Base-by-base conservation (phyloP, 2,797 vertebrate species). In the Liparis tanakae region DNA sequence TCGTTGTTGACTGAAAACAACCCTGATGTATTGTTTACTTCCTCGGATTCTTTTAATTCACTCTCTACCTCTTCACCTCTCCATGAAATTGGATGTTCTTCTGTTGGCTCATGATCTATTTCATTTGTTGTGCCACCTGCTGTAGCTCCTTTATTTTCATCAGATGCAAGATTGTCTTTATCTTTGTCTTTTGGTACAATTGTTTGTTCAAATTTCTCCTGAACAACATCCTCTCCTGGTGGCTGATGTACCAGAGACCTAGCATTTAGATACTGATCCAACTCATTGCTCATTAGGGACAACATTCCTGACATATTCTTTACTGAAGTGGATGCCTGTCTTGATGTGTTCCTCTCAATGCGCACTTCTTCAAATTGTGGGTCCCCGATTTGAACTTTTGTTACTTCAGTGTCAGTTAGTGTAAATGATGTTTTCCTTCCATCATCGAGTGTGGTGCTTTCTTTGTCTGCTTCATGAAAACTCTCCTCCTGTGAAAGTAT, bases 301-400 rank as follows among this genome's bases (percentile, higher is more conserved):
- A 67, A 10, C 76, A 89, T 79, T 5, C 85, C 85, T 77, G 87
- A 86, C 62, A 90, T 82, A 68, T 90, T 83, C 63, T 85, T 88
- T 50, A 37, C 55, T 61, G 43, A 12, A 22, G 25, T 46, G n/a
- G 68, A 48, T 57, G 25, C 6, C 46, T 74, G 51, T 13, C 1
- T 56, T 18, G 54, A 58, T 30, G 41, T 72, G 62, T 85, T 78
- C 22, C 36, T 86, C 43, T 66, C 69, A 54, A 71, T 69, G 10
- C 61, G 22, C n/a, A 86, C 65, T 71, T 88, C 78, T 48, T 86
- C 62, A 70, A 88, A 36, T 73, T 51, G 46, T 57, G 75, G 55
- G 56, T 91, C 87, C 20, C 67, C 13, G 17, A 44, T 70, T 66
- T 57, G 36, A 17, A 36, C 7, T 41, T 79, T 60, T 73, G 43